A percentile compares a stretch with the other conserved stretches of the same genome.
phyloP scores from a whole-genome alignment of 2,888 invertebrate genomes.

The Tineola bisselliella region DNA sequence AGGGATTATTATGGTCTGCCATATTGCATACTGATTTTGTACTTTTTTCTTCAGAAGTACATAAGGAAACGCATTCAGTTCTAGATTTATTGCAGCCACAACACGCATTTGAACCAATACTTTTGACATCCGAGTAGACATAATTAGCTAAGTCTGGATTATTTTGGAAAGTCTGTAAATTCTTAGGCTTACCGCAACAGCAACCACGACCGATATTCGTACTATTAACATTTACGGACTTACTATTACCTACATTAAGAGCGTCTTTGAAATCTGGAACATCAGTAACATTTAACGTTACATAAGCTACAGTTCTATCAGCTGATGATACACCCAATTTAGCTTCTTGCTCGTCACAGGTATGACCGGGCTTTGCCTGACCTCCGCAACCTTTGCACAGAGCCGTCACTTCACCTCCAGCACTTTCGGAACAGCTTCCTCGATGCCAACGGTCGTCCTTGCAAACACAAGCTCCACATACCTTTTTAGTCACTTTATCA shows the following conservation, averaged over 20 bases:
- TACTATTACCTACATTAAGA: not conserved
- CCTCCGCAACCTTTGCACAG: constrained; percentile 43
- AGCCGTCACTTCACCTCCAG: constrained; percentile 19
- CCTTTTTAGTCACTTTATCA: constrained; percentile 25
- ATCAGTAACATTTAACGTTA: not conserved
- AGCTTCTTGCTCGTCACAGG: constrained; percentile 33
- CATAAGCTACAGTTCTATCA: not conserved
- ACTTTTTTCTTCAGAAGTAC: constrained; percentile 18
- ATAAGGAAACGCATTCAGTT: not conserved
- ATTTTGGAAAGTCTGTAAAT: not conserved
- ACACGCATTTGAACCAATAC: not conserved
- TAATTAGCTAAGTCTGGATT: not conserved
- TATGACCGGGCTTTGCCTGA: constrained; percentile 29
- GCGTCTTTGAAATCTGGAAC: not conserved
- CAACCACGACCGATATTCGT: not conserved
- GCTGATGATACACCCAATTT: not conserved
- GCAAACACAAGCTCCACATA: constrained; percentile 50
- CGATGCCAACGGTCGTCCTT: constrained; percentile 53
- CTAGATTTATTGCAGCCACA: not conserved
- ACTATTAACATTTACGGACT: not conserved
- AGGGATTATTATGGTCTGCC: constrained; percentile 17
- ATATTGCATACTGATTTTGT: constrained; percentile 18
- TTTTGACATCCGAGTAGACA: not conserved
- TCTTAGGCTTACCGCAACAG: not conserved
- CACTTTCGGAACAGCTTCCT: constrained; percentile 34